Evolutionary conservation across 2,888 invertebrate genomes (phyloP).

Genomic region (Drosophila demipolita): DNA sequence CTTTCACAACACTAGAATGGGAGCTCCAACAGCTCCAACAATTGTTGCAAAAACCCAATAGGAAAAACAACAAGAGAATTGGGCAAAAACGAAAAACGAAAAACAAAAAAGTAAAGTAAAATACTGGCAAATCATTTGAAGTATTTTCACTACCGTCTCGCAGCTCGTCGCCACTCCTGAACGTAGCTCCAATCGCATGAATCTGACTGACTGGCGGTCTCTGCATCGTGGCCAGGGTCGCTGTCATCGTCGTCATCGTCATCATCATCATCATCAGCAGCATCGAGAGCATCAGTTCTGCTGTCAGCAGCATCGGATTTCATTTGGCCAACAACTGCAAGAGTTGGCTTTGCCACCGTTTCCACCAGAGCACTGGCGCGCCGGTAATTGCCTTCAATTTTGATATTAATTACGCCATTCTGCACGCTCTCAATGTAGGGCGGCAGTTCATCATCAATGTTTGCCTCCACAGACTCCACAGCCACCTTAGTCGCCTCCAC

Average conservation of each 20-base stretch:
- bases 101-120: slow-evolving; percentile 19
- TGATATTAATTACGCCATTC: slow-evolving; percentile 87
- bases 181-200: slow-evolving; percentile 91
- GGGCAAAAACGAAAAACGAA: slow-evolving; percentile 9
- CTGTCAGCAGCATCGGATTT: slow-evolving; percentile 63
- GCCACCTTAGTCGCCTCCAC: not conserved
- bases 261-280: slow-evolving; percentile 39
- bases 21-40: slow-evolving; percentile 49
- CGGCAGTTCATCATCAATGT: slow-evolving; percentile 84
- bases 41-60: slow-evolving; percentile 22
- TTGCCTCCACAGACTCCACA: slow-evolving; percentile 18
- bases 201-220: slow-evolving; percentile 83
- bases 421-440: slow-evolving; percentile 85
- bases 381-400: slow-evolving; percentile 88
- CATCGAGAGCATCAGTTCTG: slow-evolving; percentile 15
- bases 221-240: slow-evolving; percentile 84
- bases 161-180: slow-evolving; percentile 88
- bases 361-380: slow-evolving; percentile 88
- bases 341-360: slow-evolving; percentile 81
- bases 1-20: slow-evolving; percentile 67
- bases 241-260: slow-evolving; percentile 67
- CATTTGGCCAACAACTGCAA: slow-evolving; percentile 78
- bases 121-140: slow-evolving; percentile 65
- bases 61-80: slow-evolving; percentile 29
- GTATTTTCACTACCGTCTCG: slow-evolving; percentile 73